Conservation (phyloP, 2,888 invertebrate species). For the Marasmarcha lunaedactyla region DNA sequence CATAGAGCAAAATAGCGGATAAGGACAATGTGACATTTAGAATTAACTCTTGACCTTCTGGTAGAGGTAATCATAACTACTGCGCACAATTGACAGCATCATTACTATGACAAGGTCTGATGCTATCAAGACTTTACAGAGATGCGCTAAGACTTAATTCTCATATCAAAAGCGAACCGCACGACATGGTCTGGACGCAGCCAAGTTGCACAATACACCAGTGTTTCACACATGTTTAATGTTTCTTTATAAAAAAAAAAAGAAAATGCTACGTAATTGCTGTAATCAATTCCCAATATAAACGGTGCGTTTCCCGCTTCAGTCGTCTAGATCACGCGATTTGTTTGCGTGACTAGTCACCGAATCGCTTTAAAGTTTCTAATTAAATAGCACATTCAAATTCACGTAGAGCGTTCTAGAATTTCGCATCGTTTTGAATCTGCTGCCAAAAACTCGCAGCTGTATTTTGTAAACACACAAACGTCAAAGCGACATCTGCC, state of each 20-base stretch:
- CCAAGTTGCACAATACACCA: neutral
- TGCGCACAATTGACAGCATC: neutral
- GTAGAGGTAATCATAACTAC: neutral
- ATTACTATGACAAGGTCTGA: neutral
- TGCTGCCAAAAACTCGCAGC: neutral
- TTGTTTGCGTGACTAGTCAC: neutral
- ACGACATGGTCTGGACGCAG: neutral
- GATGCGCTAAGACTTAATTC: neutral
- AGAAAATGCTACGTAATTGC: neutral
- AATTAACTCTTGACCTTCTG: too few relatives aligned
- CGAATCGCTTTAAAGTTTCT: neutral
- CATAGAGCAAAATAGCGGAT: too few relatives aligned
- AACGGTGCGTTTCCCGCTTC: neutral
- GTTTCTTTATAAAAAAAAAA: too few relatives aligned
- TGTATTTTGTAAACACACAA: slow-evolving; percentile 25
- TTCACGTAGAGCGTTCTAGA: too few relatives aligned
- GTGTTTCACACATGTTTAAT: neutral
- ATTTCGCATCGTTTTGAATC: neutral
- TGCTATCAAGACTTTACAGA: neutral
- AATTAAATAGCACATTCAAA: slow-evolving; percentile 5
- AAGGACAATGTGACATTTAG: too few relatives aligned
- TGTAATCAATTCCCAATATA: neutral
- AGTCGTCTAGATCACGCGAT: neutral
- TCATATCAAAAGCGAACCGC: neutral
- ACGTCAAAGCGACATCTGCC: slow-evolving; percentile 44